Evolutionary conservation across 2,888 invertebrate species (phyloP), one percentile per base, ranked within the genome.

Genomic region (Eustalomyia histrio): DNA sequence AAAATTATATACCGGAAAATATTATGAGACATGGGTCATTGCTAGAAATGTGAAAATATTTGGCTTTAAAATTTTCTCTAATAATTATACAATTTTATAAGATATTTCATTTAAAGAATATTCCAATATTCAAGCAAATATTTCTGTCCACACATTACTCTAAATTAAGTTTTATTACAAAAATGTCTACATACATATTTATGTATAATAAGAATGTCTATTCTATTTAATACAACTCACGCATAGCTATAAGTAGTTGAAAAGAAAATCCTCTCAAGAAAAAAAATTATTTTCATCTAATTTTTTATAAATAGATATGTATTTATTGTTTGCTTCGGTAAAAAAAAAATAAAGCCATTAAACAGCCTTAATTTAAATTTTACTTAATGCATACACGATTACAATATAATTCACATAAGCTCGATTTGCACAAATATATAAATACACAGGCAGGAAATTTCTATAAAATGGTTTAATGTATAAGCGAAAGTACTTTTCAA

Each of bases 321-420:
- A 16, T 58, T 58, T 58, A 43, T 61, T 18, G 12, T 55, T 6
- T 29, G 16, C 16, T 4, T 57, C 9, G 33, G 14, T 16, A 24
- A 8, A 9, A 33, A 9, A 33, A 60, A 67, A 55, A 64, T 69
- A 73, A 65, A 60, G 68, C 50, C 52, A 47, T 39, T 64, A 68
- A 79, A 69, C 53, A 58, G 52, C 43, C 74, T 79, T 52, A 57
- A 47, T 63, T 73, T 74, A 47, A 65, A 60, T 69, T 73, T 60
- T 55, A 55, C 50, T 47, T 55, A 65, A 68, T 58, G 18, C 60
- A 29, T 18, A 12, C n/a, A n/a, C 29, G 79, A 73, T 79, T 73
- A 73, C 61, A 58, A 65, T 55, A 21, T 67, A 75, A 61, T 61
- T 74, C 79, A 33, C 43, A 35, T 74, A 65, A 75, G 74, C 60